Percentiles rank a stretch among this genome's conserved stretches.
phyloP scores from a whole-genome alignment of 2,888 invertebrate species.

The Caenorhabditis sp. region DNA sequence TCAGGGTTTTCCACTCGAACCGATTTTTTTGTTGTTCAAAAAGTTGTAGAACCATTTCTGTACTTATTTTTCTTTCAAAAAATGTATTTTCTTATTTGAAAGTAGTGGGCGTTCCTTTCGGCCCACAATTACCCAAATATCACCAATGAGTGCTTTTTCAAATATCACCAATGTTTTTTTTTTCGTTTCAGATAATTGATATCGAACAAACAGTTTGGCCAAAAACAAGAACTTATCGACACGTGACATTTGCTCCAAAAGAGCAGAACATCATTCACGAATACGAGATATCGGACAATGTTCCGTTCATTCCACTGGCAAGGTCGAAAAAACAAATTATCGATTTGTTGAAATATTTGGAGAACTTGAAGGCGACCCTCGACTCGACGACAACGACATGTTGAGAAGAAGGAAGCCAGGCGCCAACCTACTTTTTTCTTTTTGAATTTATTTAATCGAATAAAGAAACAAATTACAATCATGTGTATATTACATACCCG shows the following conservation, averaged over 20 bases:
- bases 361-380: background rate
- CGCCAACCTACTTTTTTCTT: conserved; percentile 5
- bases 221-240: background rate
- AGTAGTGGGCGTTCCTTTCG: too few relatives aligned
- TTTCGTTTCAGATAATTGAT: background rate
- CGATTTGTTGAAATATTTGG: conserved; percentile 1
- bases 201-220: conserved; percentile 1
- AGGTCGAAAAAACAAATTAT: background rate
- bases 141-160: too few relatives aligned
- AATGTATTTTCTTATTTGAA: too few relatives aligned
- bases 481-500: background rate
- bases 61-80: too few relatives aligned
- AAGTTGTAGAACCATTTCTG: too few relatives aligned
- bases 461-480: background rate
- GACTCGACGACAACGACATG: background rate
- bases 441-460: background rate
- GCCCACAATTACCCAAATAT: too few relatives aligned
- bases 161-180: too few relatives aligned
- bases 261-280: conserved; percentile 1
- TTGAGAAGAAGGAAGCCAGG: background rate
- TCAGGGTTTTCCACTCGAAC: too few relatives aligned
- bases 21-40: too few relatives aligned
- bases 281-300: background rate
- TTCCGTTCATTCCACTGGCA: background rate
- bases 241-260: conserved; percentile 1